Base-by-base conservation (phyloP, 1,140 invertebrate genomes). In the Drosophila leontia region DNA sequence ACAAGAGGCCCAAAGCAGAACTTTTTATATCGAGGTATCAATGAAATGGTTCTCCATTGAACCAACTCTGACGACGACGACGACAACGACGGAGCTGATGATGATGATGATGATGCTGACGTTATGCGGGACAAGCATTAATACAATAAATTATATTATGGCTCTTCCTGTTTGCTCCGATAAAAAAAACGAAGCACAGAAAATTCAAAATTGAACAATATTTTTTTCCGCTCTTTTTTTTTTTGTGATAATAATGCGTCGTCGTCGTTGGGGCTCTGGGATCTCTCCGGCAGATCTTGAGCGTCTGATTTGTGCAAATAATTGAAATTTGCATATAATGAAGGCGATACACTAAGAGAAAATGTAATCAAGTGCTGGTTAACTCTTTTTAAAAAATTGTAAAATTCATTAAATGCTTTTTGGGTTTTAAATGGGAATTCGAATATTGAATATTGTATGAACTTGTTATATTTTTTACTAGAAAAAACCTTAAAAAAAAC, bases 241-340 rank as follows among this genome's bases (percentile, higher is more conserved):
- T 42, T 12, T 48, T 15, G 26, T 88, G 83, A 86, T 86, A 86
- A 87, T 87, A 88, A 86, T 86, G 80, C 83, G 64, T 78, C 57
- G 82, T 58, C 45, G 68, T 62, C 26, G 48, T 34, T 15, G 68
- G 59, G 23, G 78, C 47, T 37, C 35, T 47, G 42, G 57, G 55
- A 56, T 56, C 53, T 60, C 26, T 64, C 57, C 37, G 68, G 37
- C 39, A 76, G 84, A 87, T 87, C 84, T 87, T 87, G 68, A 70
- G 80, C 77, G 85, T 74, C 85, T 88, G 84, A 88, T 88, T 88
- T 90, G 86, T 90, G 86, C 86, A 90, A 90, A 90, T 90, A 90
- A 90, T 90, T 90, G 85, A 90, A 90, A 90, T 90, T 90, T 90
- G 85, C 85, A 90, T 90, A 91, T 91, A 88, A 88, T 90, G 86